Evolutionary conservation across 2,113 vertebrate species (phyloP).

Genomic region (Talpa occidentalis): DNA sequence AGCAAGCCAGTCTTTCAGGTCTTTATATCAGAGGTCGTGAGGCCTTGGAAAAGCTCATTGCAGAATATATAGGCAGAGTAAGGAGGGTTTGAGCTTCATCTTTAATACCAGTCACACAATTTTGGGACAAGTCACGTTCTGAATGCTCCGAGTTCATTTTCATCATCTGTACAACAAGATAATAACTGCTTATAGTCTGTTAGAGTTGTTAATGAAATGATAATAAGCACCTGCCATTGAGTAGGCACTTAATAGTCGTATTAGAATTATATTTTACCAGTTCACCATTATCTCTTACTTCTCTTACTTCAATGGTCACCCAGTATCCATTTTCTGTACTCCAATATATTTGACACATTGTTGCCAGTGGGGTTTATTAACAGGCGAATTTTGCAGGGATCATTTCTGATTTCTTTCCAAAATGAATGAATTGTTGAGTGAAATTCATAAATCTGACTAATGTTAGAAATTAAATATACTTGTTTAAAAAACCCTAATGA

Average conservation of each 20-base stretch:
- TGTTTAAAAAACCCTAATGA: not conserved
- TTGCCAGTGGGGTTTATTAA: not conserved
- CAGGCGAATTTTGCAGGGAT: not conserved
- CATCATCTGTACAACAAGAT: constrained; percentile 58
- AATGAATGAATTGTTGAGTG: not conserved
- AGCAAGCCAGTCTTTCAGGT: not conserved
- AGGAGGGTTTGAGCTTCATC: not conserved
- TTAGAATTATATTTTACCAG: not conserved
- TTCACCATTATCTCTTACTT: not conserved
- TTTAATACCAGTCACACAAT: constrained; percentile 20
- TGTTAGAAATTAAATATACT: constrained; percentile 1
- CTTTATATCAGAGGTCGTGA: not conserved
- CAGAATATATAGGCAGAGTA: not conserved
- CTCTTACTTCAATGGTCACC: not conserved
- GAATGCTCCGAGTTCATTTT: not conserved
- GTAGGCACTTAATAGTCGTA: not conserved
- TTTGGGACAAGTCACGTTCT: not conserved
- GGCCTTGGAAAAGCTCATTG: not conserved
- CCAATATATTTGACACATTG: not conserved
- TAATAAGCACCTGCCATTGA: not conserved
- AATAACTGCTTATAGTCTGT: not conserved
- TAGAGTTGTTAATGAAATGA: constrained; percentile 23
- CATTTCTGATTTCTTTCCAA: constrained; percentile 14
- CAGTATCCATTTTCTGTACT: not conserved
- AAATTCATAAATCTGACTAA: not conserved